Conservation (phyloP, 2,113 vertebrate genomes). For the Accipiter cooperii region DNA sequence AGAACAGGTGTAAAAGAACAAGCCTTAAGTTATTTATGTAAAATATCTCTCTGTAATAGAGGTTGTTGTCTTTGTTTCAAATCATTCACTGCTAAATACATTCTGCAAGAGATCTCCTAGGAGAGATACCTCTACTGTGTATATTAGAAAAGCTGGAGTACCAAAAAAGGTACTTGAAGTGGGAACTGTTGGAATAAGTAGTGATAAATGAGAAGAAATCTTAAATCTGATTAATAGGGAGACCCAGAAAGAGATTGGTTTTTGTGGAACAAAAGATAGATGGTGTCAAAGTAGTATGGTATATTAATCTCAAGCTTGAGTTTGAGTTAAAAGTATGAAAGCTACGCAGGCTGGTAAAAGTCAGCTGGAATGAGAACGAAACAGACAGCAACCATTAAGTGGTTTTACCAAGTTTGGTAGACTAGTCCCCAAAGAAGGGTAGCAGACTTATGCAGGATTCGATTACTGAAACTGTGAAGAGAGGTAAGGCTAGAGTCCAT, state of each 20-base stretch:
- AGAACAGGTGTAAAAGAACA: not conserved
- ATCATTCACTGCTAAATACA: not conserved
- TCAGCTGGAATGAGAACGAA: not conserved
- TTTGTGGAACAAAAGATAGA: not conserved
- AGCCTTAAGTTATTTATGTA: not conserved
- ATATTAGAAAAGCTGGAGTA: not conserved
- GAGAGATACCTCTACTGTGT: not conserved
- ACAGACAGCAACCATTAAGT: not conserved
- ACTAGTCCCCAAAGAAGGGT: not conserved
- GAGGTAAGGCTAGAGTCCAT: not conserved
- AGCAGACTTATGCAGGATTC: not conserved
- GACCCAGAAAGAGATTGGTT: not conserved
- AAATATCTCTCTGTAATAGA: not conserved
- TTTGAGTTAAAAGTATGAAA: not conserved
- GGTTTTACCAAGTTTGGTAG: not conserved
- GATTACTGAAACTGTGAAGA: not conserved
- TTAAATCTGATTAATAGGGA: not conserved
- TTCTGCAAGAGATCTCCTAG: not conserved
- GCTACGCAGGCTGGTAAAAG: not conserved
- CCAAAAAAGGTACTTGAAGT: not conserved
- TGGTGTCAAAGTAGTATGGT: not conserved
- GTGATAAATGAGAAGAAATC: not conserved
- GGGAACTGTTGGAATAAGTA: not conserved
- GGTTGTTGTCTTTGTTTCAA: not conserved
- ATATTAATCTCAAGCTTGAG: not conserved